Conservation (phyloP, 1,140 invertebrate species). For the Sycobia sp. region DNA sequence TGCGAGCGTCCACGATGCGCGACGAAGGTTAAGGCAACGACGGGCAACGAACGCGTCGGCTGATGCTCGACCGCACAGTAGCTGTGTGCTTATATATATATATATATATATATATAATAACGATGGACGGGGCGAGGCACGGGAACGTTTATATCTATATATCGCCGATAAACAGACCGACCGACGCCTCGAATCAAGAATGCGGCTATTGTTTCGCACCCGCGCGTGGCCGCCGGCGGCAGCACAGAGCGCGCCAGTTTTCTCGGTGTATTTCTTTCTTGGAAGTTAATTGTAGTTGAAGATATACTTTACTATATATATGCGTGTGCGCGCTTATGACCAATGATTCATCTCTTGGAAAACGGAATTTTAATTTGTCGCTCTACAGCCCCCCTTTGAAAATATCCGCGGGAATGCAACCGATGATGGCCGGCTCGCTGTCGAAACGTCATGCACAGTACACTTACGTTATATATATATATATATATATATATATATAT, state of each 20-base stretch:
- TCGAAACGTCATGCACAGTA: no score
- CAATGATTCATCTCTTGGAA: constrained; percentile 8
- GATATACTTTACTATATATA: no score
- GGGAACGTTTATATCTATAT: no score
- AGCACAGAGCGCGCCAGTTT: no score
- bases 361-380: constrained; percentile 17
- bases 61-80: constrained; percentile 20
- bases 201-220: constrained; percentile 31
- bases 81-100: no score
- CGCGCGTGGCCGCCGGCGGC: no score
- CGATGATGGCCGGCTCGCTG: no score
- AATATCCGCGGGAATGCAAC: no score
- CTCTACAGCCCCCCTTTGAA: background rate
- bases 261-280: constrained; percentile 15
- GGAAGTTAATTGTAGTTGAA: constrained; percentile 17
- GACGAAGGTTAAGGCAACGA: constrained; percentile 41
- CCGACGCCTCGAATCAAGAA: constrained; percentile 18
- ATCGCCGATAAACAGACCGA: constrained; percentile 35
- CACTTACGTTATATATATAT: no score
- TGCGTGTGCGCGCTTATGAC: background rate
- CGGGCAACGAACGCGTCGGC: constrained; percentile 35
- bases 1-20: constrained; percentile 14
- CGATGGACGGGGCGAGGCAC: no score
- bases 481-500: no score
- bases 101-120: no score